A percentile compares a stretch with the other conserved stretches of the same genome.
Evolutionary conservation across 2,797 vertebrate genomes (phyloP).

Genomic region (Neoniphon sammara): DNA sequence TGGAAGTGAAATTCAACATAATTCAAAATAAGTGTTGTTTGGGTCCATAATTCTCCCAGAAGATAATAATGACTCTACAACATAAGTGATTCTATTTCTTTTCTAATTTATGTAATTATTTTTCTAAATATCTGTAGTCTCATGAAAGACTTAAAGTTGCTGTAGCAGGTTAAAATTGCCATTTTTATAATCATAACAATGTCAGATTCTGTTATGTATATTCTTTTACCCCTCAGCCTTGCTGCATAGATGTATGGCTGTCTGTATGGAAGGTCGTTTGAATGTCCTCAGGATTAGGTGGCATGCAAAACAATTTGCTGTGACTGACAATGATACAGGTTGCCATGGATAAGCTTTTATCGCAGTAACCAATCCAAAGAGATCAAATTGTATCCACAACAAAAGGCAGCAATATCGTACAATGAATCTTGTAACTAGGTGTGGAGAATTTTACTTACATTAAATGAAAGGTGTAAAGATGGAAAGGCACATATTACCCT

Average conservation of each 20-base stretch:
- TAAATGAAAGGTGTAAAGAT: background rate
- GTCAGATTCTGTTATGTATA: background rate
- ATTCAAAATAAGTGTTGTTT: too few species aligned
- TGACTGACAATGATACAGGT: conserved; percentile 38
- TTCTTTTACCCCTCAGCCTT: background rate
- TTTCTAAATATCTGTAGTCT: too few species aligned
- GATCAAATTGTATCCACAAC: background rate
- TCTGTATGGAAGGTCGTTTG: conserved; percentile 40
- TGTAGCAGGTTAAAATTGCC: too few species aligned
- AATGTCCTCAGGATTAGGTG: conserved; percentile 47
- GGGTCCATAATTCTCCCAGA: too few species aligned
- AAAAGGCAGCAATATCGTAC: background rate
- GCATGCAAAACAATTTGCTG: conserved; percentile 19
- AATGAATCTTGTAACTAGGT: background rate
- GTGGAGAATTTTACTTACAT: background rate
- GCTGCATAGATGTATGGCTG: background rate
- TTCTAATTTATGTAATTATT: too few species aligned
- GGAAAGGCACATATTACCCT: background rate
- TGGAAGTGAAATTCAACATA: too few species aligned
- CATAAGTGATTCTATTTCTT: too few species aligned
- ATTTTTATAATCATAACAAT: background rate
- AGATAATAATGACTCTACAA: too few species aligned
- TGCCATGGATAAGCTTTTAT: conserved; percentile 6
- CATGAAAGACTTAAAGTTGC: too few species aligned
- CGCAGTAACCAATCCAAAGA: conserved; percentile 30